These are phyloP conservation scores for Serripes groenlandicus DNA, from an alignment of 2,888 invertebrate species.

Conservation along the genomic window DNA sequence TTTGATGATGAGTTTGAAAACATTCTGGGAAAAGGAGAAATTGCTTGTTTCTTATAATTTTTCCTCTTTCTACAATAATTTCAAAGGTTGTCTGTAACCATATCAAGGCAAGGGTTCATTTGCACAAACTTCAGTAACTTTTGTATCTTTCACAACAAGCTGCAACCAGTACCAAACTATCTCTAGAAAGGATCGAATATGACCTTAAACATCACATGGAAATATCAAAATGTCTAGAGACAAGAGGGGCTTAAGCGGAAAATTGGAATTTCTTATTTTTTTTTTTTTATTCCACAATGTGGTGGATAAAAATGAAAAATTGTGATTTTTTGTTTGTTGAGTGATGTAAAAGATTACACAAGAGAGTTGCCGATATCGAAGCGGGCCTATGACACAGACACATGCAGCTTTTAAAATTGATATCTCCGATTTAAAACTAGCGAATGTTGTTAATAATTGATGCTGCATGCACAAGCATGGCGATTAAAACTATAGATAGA, in stretches of 20 bases:
- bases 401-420: no score
- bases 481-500: no score
- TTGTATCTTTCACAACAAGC: no score
- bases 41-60: not conserved
- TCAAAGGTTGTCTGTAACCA: not conserved
- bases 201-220: not conserved
- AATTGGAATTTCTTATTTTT: conserved; percentile 19
- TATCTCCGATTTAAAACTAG: no score
- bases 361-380: not conserved
- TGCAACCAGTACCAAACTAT: no score
- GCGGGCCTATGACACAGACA: not conserved
- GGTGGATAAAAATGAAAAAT: conserved; percentile 14
- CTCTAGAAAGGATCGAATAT: no score
- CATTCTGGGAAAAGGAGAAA: not conserved
- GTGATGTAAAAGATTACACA: conserved; percentile 8
- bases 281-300: not conserved
- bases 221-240: conserved; percentile 20
- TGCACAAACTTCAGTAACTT: not conserved
- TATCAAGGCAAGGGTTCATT: not conserved
- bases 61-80: not conserved
- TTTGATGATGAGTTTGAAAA: not conserved
- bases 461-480: no score
- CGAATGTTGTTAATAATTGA: no score
- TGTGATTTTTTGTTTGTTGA: not conserved
- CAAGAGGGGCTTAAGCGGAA: not conserved